These are phyloP conservation scores for Lepidotrigona ventralis DNA, from an alignment of 1,140 invertebrate species.

Conservation along the genomic window DNA sequence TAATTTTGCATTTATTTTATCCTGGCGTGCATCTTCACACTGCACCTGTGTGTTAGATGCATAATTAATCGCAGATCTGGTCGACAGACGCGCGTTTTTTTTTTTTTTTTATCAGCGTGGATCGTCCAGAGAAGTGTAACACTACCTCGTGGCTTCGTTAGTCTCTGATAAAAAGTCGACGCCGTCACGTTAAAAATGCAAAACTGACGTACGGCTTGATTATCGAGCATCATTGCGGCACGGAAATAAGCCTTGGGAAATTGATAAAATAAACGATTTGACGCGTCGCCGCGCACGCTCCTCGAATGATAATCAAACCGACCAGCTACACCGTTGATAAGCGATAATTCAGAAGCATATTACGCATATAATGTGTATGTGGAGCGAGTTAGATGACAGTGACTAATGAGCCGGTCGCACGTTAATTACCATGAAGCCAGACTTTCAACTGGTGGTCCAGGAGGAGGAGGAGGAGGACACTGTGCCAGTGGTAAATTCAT, in stretches of 20 bases:
- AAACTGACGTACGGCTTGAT: constrained; percentile 14
- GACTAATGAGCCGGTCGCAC: constrained; percentile 25
- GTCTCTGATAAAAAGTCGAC: background rate
- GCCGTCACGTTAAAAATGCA: background rate
- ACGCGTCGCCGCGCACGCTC: constrained; percentile 25
- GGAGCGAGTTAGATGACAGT: constrained; percentile 31
- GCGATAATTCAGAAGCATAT: constrained; percentile 46
- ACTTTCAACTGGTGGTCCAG: constrained; percentile 26
- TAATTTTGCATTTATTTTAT: no score
- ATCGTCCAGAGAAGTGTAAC: no score
- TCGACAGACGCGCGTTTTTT: no score
- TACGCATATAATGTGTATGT: constrained; percentile 40
- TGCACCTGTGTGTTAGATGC: background rate
- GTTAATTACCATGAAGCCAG: constrained; percentile 37
- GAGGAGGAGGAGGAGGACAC: background rate
- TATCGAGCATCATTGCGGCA: constrained; percentile 18
- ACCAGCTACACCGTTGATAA: constrained; percentile 39
- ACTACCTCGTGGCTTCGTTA: background rate
- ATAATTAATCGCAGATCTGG: background rate
- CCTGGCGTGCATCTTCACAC: no score
- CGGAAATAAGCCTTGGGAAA: constrained; percentile 39
- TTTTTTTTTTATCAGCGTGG: background rate
- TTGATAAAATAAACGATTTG: constrained; percentile 56
- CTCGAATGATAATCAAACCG: constrained; percentile 40
- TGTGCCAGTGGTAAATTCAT: constrained; percentile 28